phyloP scores from a whole-genome alignment of 2,113 vertebrate species.

The Cyanoderma ruficeps region DNA sequence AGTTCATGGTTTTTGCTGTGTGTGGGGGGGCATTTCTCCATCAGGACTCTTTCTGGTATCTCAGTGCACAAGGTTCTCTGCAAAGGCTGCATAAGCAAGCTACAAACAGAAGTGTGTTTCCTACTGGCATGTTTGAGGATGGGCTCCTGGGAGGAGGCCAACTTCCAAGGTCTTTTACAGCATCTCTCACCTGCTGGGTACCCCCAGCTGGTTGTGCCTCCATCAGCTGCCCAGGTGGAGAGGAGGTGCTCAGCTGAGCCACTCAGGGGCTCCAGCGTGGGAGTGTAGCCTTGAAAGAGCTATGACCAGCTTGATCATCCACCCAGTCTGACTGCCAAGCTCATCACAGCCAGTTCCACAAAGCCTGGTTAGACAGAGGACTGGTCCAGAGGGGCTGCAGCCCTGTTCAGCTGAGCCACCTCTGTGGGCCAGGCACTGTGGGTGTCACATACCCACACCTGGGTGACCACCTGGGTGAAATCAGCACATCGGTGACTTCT shows the following conservation, averaged over 20 bases:
- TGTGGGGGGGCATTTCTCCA: fast-evolving
- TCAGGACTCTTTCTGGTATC: not conserved
- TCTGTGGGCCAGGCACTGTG: not conserved
- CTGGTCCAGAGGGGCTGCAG: not conserved
- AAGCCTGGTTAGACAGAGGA: not conserved
- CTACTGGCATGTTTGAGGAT: not conserved
- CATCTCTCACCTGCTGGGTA: not conserved
- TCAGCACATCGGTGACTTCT: not conserved
- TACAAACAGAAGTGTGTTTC: not conserved
- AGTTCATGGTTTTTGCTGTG: not conserved
- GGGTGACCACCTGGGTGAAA: not conserved
- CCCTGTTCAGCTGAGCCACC: not conserved
- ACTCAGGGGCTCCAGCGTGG: not conserved
- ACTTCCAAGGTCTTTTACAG: not conserved
- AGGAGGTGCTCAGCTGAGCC: not conserved
- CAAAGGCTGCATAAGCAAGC: not conserved
- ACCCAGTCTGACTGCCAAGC: not conserved
- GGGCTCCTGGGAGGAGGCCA: not conserved
- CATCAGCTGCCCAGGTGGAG: not conserved
- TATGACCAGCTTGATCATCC: not conserved
- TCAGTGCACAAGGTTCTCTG: not conserved
- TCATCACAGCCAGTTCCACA: not conserved
- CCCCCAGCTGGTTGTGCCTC: not conserved
- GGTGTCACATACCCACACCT: fast-evolving
- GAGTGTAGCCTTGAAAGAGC: not conserved